These are phyloP conservation scores for Eilema caniola DNA, from an alignment of 2,888 invertebrate species.

Conservation along the genomic window DNA sequence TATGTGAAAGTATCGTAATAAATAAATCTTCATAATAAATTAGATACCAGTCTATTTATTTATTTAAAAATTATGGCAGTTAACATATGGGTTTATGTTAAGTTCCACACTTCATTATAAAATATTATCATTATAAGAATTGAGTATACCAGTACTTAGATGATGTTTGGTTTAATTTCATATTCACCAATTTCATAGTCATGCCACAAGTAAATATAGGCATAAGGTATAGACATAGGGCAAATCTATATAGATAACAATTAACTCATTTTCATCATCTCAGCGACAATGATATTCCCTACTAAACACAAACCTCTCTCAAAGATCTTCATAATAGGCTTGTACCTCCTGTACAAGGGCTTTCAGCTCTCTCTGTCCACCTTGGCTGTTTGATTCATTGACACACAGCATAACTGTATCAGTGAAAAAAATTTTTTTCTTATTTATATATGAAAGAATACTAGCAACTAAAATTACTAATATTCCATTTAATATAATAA, in stretches of 20 bases:
- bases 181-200: too few relatives aligned
- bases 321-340: not conserved
- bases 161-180: not conserved
- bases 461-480: too few relatives aligned
- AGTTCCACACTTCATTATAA: not conserved
- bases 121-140: not conserved
- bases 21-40: constrained; percentile 28
- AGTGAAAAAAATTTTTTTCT: too few relatives aligned
- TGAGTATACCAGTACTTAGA: not conserved
- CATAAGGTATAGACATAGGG: too few relatives aligned
- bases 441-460: too few relatives aligned
- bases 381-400: not conserved
- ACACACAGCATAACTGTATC: too few relatives aligned
- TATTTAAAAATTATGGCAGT: not conserved
- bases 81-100: not conserved
- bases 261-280: not conserved
- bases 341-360: not conserved
- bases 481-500: not conserved
- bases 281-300: not conserved
- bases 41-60: constrained; percentile 10
- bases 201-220: not conserved
- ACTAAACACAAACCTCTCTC: not conserved
- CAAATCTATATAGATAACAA: not conserved
- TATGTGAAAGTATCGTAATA: constrained; percentile 60
- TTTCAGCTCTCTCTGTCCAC: not conserved